A percentile compares a stretch with the other conserved stretches of the same genome.
phyloP scores from a whole-genome alignment of 2,113 vertebrate genomes.

The Rhombomys opimus region DNA sequence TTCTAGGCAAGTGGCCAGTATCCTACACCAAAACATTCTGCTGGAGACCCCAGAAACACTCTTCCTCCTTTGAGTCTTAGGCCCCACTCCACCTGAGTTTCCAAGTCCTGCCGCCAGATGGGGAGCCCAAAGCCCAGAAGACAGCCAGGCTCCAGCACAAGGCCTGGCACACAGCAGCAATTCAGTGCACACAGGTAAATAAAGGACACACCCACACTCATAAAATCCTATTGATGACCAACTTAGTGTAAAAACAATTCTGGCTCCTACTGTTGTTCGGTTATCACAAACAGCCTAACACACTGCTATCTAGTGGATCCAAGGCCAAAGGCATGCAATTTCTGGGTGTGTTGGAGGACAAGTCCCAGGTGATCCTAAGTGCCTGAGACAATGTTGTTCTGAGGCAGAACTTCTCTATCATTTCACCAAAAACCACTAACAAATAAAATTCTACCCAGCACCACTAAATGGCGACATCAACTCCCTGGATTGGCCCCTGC shows the following conservation, averaged over 20 bases:
- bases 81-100: not conserved
- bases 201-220: not conserved
- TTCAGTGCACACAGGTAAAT: not conserved
- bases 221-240: not conserved
- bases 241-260: not conserved
- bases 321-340: not conserved
- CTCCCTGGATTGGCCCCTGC: not conserved
- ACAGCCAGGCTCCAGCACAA: accelerated
- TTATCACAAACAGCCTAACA: not conserved
- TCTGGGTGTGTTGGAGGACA: not conserved
- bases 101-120: not conserved
- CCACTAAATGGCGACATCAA: not conserved
- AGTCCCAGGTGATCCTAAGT: not conserved
- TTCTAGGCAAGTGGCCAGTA: not conserved
- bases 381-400: not conserved
- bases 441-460: not conserved
- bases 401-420: not conserved
- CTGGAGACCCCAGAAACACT: not conserved
- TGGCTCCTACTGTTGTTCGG: no score
- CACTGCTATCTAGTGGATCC: no score
- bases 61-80: not conserved
- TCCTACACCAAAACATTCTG: not conserved
- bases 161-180: not conserved
- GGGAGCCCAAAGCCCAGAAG: not conserved
- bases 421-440: not conserved